A percentile compares a stretch with the other conserved stretches of the same genome.
phyloP scores from a whole-genome alignment of 1,140 invertebrate genomes.

The Neodiprion virginianus region DNA sequence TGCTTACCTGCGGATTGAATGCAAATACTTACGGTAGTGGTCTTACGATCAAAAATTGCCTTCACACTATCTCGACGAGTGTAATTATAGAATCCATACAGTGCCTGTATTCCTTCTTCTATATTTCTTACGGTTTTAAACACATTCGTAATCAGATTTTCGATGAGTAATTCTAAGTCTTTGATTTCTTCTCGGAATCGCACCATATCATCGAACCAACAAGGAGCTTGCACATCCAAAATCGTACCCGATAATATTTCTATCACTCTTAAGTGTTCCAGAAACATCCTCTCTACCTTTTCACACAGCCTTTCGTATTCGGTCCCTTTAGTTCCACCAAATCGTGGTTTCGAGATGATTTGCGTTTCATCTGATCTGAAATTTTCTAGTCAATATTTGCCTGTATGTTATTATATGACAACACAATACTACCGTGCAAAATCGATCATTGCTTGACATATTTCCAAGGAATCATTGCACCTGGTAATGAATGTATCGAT shows the following conservation, averaged over 20 bases:
- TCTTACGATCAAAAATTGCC: slow-evolving; percentile 69
- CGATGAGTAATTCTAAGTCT: slow-evolving; percentile 73
- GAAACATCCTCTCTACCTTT: slow-evolving; percentile 78
- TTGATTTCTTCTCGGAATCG: slow-evolving; percentile 70
- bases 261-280: slow-evolving; percentile 69
- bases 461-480: slow-evolving; percentile 84
- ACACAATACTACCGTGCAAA: slow-evolving; percentile 68
- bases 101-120: slow-evolving; percentile 71
- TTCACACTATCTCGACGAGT: slow-evolving; percentile 71
- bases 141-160: slow-evolving; percentile 73
- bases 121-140: slow-evolving; percentile 74
- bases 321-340: slow-evolving; percentile 71
- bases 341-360: slow-evolving; percentile 65
- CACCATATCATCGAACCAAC: slow-evolving; percentile 80
- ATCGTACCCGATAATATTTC: slow-evolving; percentile 68
- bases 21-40: slow-evolving; percentile 51
- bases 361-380: slow-evolving; percentile 69
- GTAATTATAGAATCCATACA: slow-evolving; percentile 73
- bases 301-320: slow-evolving; percentile 75
- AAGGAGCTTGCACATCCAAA: slow-evolving; percentile 72
- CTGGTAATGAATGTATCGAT: slow-evolving; percentile 85
- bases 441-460: slow-evolving; percentile 79
- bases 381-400: background rate
- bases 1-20: slow-evolving; percentile 1
- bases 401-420: background rate